These are phyloP conservation scores for Drosophila ezoana DNA, from an alignment of 2,888 invertebrate species.

Conservation along the genomic window DNA sequence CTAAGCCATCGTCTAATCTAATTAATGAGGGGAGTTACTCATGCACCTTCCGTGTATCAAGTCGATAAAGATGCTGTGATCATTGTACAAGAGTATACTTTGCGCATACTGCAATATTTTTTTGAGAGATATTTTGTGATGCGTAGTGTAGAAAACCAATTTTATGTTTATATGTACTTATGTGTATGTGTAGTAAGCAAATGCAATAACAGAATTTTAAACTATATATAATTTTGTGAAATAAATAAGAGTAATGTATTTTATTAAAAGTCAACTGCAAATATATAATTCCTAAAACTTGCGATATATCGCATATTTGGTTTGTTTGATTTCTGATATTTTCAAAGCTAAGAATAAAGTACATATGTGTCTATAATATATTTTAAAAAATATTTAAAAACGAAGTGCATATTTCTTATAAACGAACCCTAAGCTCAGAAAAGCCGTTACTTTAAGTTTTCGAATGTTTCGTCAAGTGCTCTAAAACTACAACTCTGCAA, in stretches of 20 bases:
- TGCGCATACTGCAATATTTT: conserved; percentile 42
- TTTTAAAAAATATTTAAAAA: no score
- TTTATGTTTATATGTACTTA: conserved; percentile 72
- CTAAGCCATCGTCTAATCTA: conserved; percentile 65
- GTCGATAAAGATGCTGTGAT: conserved; percentile 83
- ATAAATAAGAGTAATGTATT: conserved; percentile 53
- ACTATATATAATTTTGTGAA: conserved; percentile 41
- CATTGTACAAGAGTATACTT: conserved; percentile 64
- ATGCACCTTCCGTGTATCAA: conserved; percentile 50
- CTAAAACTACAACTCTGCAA: not conserved
- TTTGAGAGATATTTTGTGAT: conserved; percentile 49
- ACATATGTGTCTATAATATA: no score
- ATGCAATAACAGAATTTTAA: conserved; percentile 45
- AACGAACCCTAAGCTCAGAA: no score
- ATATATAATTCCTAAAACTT: not conserved
- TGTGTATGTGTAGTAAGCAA: conserved; percentile 53
- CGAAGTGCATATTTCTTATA: no score
- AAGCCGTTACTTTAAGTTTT: conserved; percentile 2
- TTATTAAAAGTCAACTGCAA: conserved; percentile 27
- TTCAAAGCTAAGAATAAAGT: no score
- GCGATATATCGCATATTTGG: no score
- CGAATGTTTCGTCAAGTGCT: conserved; percentile 17
- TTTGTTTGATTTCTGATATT: no score
- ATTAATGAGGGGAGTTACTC: conserved; percentile 45
- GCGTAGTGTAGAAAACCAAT: conserved; percentile 54